Percentiles rank a stretch among this genome's conserved stretches.
phyloP scores from a whole-genome alignment of 2,888 invertebrate genomes.

The Amblyjoppa proteus region DNA sequence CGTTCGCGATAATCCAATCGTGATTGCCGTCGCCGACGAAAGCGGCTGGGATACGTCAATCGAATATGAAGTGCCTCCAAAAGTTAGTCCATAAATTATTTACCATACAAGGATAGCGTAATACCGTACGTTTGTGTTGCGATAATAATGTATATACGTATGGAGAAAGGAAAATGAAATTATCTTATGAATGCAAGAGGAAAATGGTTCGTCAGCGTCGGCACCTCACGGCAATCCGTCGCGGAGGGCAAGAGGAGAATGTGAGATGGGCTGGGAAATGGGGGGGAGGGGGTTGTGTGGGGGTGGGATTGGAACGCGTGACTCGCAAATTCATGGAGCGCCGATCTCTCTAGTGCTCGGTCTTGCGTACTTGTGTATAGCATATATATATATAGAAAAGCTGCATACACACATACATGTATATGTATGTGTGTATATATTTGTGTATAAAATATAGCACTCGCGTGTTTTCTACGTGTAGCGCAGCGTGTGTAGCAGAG shows the following conservation, averaged over 20 bases:
- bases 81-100: neutral
- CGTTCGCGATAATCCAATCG: neutral
- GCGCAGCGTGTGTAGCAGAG: slow-evolving; percentile 3
- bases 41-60: neutral
- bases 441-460: neutral
- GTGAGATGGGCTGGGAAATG: neutral
- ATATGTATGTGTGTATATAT: neutral
- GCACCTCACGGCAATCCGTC: slow-evolving; percentile 38
- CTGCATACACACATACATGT: neutral
- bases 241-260: slow-evolving; percentile 18
- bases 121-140: neutral
- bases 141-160: slow-evolving; percentile 17
- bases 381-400: neutral
- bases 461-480: slow-evolving; percentile 6
- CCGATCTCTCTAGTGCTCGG: slow-evolving; percentile 30
- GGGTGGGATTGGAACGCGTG: slow-evolving; percentile 44
- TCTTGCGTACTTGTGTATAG: slow-evolving; percentile 26
- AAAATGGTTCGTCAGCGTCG: slow-evolving; percentile 60
- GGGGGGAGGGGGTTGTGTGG: slow-evolving; percentile 4
- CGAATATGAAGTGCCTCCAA: neutral
- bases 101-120: neutral
- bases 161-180: slow-evolving; percentile 49
- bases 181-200: slow-evolving; percentile 57
- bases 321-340: slow-evolving; percentile 54
- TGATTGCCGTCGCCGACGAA: neutral